Conservation (phyloP, 2,888 invertebrate genomes). For the Melanargia galathea region DNA sequence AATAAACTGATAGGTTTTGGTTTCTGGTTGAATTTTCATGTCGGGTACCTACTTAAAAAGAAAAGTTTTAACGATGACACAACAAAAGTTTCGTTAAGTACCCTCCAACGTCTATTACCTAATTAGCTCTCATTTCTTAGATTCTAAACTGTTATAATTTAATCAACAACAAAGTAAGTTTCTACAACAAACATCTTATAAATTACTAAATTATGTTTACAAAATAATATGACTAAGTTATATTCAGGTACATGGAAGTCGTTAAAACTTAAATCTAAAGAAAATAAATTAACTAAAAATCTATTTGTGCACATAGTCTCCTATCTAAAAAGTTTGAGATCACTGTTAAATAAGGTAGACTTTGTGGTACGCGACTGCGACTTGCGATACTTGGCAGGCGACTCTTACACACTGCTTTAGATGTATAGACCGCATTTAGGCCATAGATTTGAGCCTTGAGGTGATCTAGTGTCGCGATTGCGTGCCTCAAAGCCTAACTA, state of each 20-base stretch:
- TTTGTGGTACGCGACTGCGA: neutral
- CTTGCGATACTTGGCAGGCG: too few species aligned
- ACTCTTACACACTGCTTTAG: too few species aligned
- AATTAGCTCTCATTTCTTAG: neutral
- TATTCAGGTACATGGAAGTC: constrained; percentile 5
- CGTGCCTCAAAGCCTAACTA: too few species aligned
- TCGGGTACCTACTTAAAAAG: too few species aligned
- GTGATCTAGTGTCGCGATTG: too few species aligned
- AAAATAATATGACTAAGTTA: neutral
- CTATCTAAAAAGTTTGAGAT: constrained; percentile 6
- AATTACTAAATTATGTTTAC: neutral
- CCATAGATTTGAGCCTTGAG: too few species aligned
- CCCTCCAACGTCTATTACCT: neutral
- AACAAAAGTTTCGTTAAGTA: too few species aligned
- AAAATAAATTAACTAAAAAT: neutral
- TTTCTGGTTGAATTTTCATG: too few species aligned
- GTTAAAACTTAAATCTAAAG: neutral
- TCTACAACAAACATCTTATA: neutral
- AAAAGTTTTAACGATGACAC: too few species aligned
- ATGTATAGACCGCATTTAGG: too few species aligned
- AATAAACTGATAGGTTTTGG: neutral
- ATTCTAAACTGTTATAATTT: neutral
- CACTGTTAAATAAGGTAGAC: neutral
- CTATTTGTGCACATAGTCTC: constrained; percentile 2
- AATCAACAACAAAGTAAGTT: neutral